phyloP scores from a whole-genome alignment of 2,888 invertebrate species.

The Andricus quercusramuli region DNA sequence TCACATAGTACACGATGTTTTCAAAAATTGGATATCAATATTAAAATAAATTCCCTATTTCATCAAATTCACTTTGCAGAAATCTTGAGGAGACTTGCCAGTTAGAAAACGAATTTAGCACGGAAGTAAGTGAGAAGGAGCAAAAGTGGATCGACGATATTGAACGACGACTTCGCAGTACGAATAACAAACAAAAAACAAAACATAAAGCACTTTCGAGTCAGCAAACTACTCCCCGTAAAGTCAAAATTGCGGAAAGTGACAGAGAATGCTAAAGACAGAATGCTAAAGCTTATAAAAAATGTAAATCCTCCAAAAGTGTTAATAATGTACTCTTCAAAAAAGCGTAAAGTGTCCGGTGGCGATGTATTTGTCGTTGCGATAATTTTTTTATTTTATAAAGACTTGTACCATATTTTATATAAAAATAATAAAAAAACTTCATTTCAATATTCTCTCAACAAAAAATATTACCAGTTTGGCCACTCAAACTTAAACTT shows the following conservation, averaged over 20 bases:
- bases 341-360: background rate
- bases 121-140: conserved; percentile 21
- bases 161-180: conserved; percentile 40
- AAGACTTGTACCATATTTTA: background rate
- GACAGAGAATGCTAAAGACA: background rate
- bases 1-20: too few species aligned
- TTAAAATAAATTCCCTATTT: background rate
- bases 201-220: conserved; percentile 40
- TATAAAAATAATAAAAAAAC: background rate
- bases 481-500: too few species aligned
- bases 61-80: background rate
- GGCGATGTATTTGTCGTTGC: background rate
- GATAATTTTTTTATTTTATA: background rate
- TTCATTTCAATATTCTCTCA: background rate
- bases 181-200: conserved; percentile 37
- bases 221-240: conserved; percentile 43
- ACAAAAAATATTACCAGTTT: too few species aligned
- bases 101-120: background rate
- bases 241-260: conserved; percentile 40
- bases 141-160: conserved; percentile 42
- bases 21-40: background rate
- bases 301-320: background rate
- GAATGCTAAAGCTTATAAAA: conserved; percentile 9
- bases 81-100: background rate
- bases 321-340: background rate